A percentile compares a stretch with the other conserved stretches of the same genome.
phyloP scores from a whole-genome alignment of 2,888 invertebrate species.

The Patella depressa region DNA sequence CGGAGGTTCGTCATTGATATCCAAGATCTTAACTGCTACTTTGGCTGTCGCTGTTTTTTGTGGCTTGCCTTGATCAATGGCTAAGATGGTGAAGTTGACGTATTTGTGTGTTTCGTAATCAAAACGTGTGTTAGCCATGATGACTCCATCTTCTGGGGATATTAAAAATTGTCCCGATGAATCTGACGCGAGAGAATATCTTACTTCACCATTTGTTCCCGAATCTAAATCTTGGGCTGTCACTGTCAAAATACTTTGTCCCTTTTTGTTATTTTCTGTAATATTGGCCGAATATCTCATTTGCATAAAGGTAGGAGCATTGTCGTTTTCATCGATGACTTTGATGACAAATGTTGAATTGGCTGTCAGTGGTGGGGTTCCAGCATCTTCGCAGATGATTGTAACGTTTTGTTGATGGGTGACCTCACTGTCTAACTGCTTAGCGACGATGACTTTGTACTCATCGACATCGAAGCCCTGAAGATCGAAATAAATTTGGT shows the following conservation, averaged over 20 bases:
- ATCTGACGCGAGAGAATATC: constrained; percentile 50
- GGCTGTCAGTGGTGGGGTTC: constrained; percentile 53
- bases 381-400: constrained; percentile 61
- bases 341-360: constrained; percentile 53
- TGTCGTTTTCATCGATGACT: constrained; percentile 66
- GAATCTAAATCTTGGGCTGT: constrained; percentile 57
- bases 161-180: constrained; percentile 49
- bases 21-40: constrained; percentile 48
- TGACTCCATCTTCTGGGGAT: constrained; percentile 46
- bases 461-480: constrained; percentile 51
- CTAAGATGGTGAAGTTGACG: constrained; percentile 53
- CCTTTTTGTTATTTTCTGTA: constrained; percentile 60
- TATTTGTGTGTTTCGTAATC: constrained; percentile 50
- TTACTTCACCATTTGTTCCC: constrained; percentile 44
- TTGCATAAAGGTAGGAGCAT: constrained; percentile 55
- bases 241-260: constrained; percentile 54
- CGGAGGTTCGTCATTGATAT: constrained; percentile 58
- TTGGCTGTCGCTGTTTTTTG: constrained; percentile 47
- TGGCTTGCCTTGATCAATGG: constrained; percentile 52
- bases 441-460: constrained; percentile 56
- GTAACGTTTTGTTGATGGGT: constrained; percentile 50
- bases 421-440: constrained; percentile 58
- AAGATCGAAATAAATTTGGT: constrained; percentile 43
- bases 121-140: constrained; percentile 49
- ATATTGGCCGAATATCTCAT: constrained; percentile 47